These are phyloP conservation scores for Acridotheres tristis DNA, from an alignment of 2,797 vertebrate species.

Conservation along the genomic window DNA sequence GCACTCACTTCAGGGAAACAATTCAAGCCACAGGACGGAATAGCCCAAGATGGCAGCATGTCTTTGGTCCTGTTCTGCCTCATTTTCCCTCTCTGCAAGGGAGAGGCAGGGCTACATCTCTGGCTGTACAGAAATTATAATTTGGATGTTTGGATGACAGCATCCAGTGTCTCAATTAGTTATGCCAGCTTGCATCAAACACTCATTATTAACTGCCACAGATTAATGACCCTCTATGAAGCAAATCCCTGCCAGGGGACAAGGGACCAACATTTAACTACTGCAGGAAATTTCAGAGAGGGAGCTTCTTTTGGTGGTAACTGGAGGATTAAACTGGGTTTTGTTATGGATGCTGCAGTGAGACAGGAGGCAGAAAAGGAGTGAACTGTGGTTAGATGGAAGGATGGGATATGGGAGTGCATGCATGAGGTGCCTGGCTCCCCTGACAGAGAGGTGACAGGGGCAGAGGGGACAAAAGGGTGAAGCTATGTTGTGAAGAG, in stretches of 20 bases:
- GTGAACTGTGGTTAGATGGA: background rate
- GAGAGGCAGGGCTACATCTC: background rate
- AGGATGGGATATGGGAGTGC: background rate
- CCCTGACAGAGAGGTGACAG: background rate
- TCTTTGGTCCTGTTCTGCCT: background rate
- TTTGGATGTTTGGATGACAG: background rate
- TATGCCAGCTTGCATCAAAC: background rate
- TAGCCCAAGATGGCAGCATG: background rate
- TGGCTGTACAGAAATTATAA: background rate
- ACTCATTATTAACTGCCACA: background rate
- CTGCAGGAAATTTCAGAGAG: background rate
- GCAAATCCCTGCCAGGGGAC: background rate
- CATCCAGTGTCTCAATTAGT: background rate
- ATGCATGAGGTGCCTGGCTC: background rate
- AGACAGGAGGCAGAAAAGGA: background rate
- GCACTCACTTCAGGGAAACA: background rate
- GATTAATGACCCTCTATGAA: background rate
- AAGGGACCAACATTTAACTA: background rate
- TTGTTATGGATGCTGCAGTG: background rate
- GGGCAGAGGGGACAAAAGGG: background rate
- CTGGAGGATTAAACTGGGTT: background rate
- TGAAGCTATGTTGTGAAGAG: background rate
- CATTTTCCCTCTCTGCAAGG: background rate
- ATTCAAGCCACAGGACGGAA: background rate
- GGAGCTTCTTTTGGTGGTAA: background rate